Evolutionary conservation across 35 echinoderm and acorn worm genomes (phyloP).

Genomic region (Diadema setosum): DNA sequence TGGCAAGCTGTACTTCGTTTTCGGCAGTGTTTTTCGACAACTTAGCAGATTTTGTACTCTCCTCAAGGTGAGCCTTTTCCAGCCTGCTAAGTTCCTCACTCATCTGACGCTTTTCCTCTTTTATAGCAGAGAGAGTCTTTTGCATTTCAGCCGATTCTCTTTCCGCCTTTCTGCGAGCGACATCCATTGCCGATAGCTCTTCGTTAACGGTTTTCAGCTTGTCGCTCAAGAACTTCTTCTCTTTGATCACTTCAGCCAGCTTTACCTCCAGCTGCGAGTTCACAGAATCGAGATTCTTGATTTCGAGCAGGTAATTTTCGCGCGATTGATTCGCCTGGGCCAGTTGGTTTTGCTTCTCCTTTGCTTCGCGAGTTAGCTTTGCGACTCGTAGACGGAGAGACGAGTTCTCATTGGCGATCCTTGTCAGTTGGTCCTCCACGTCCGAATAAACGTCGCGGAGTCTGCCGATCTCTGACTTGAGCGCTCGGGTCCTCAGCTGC

Average conservation of each 20-base stretch:
- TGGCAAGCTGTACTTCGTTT: constrained; percentile 49
- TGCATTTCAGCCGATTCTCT: constrained; percentile 36
- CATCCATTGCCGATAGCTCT: constrained; percentile 12
- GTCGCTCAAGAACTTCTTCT: constrained; percentile 11
- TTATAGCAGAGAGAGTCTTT: neutral
- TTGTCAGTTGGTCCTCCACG: constrained; percentile 34
- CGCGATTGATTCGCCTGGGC: constrained; percentile 17
- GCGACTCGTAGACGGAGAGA: constrained; percentile 13
- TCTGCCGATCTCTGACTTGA: constrained; percentile 59
- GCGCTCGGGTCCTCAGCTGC: neutral
- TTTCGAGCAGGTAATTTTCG: constrained; percentile 8
- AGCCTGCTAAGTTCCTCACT: constrained; percentile 32
- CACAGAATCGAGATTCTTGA: constrained; percentile 56
- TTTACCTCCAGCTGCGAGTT: constrained; percentile 50
- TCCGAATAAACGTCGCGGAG: constrained; percentile 51
- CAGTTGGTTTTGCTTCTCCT: neutral
- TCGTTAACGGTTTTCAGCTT: constrained; percentile 40
- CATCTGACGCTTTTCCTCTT: constrained; percentile 22
- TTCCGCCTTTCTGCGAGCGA: constrained; percentile 24
- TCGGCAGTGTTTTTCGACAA: constrained; percentile 34
- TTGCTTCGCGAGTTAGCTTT: constrained; percentile 48
- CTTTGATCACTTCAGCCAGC: neutral
- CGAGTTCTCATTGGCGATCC: constrained; percentile 67
- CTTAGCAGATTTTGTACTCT: constrained; percentile 33
- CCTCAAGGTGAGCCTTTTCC: constrained; percentile 60